phyloP scores from a whole-genome alignment of 2,888 invertebrate species.

The Tetragonula carbonaria region DNA sequence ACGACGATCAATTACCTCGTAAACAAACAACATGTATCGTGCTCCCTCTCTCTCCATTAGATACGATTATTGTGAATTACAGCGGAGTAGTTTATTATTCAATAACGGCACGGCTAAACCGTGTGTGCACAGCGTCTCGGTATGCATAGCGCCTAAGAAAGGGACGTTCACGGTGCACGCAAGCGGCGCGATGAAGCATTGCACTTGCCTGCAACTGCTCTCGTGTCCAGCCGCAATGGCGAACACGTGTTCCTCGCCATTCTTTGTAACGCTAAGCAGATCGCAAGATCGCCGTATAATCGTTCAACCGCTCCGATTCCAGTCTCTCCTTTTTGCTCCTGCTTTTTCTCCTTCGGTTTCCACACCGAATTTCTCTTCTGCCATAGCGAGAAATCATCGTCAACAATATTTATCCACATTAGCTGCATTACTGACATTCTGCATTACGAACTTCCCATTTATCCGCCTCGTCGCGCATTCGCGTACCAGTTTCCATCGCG shows the following conservation, averaged over 20 bases:
- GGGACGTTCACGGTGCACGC: constrained; percentile 40
- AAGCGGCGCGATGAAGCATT: constrained; percentile 45
- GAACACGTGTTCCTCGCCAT: constrained; percentile 58
- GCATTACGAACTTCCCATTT: not conserved
- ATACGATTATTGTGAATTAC: constrained; percentile 47
- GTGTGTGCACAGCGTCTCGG: constrained; percentile 17
- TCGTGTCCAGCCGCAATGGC: constrained; percentile 47
- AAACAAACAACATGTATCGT: constrained; percentile 34
- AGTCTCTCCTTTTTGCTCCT: constrained; percentile 9
- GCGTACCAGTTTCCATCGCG: not conserved
- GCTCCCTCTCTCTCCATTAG: constrained; percentile 26
- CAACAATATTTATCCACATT: not conserved
- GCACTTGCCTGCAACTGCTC: constrained; percentile 45
- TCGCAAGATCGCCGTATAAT: constrained; percentile 45
- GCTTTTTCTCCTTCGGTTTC: not conserved
- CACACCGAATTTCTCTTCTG: not conserved
- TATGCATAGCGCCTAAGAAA: constrained; percentile 39
- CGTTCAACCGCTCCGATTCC: constrained; percentile 33
- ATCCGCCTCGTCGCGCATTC: not conserved
- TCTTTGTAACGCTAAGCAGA: constrained; percentile 40
- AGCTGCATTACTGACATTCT: too few relatives aligned
- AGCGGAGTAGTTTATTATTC: constrained; percentile 29
- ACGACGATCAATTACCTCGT: constrained; percentile 38
- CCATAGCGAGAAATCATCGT: not conserved
- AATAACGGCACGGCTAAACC: constrained; percentile 9